Evolutionary conservation across 2,113 vertebrate species (phyloP).

Genomic region (Trochalopteron elliotii): DNA sequence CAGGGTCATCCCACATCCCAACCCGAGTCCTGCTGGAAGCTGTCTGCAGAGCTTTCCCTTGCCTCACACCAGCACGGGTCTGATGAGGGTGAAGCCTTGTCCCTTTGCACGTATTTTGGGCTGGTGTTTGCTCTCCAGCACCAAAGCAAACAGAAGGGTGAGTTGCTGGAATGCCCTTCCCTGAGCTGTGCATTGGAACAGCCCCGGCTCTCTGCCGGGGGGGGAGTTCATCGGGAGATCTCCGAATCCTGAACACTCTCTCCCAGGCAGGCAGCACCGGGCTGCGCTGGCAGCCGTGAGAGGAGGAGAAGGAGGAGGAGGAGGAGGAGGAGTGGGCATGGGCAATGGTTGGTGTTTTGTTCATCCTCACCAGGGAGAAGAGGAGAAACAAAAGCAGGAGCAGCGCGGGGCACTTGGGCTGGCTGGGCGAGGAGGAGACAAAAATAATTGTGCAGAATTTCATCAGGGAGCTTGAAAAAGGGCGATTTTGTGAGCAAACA

Average conservation of each 20-base stretch:
- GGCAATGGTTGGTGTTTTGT: background rate
- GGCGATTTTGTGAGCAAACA: background rate
- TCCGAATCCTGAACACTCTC: background rate
- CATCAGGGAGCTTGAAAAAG: background rate
- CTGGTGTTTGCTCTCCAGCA: background rate
- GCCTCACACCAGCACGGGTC: background rate
- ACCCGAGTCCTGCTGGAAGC: background rate
- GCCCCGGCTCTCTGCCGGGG: background rate
- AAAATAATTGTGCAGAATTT: background rate
- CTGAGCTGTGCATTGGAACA: fast-evolving
- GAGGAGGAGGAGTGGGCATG: background rate
- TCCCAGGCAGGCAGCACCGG: background rate
- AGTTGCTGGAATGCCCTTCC: background rate
- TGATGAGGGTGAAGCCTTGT: background rate
- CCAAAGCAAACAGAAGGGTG: background rate
- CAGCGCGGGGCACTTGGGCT: fast-evolving
- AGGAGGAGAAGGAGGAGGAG: background rate
- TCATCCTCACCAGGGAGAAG: constrained; percentile 9
- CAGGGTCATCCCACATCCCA: fast-evolving
- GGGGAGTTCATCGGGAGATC: fast-evolving
- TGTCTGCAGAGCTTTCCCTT: background rate
- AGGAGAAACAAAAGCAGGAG: constrained; percentile 26
- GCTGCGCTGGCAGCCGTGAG: background rate
- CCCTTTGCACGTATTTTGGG: background rate
- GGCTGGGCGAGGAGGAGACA: background rate